Conservation (phyloP, 2,888 invertebrate species). For the Heliconius aoede region DNA sequence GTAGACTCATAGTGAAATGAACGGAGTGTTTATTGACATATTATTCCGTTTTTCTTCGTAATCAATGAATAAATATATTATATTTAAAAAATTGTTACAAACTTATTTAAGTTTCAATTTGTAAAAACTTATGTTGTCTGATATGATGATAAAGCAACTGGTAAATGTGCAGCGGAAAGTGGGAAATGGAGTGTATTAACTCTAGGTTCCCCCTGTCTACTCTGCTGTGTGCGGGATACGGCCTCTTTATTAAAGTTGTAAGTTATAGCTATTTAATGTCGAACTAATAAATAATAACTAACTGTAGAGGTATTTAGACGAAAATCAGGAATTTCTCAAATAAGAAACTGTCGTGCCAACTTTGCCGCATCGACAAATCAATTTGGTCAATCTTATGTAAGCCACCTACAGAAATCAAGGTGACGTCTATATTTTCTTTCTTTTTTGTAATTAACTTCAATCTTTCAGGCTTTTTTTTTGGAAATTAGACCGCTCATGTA, state of each 20-base stretch:
- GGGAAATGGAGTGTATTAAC: no score
- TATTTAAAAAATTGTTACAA: neutral
- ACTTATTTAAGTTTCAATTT: no score
- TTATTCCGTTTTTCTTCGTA: neutral
- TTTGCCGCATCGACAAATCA: conserved; percentile 25
- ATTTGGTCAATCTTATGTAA: conserved; percentile 18
- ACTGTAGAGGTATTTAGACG: neutral
- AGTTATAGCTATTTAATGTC: neutral
- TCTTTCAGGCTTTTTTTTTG: neutral
- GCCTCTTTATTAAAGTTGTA: no score
- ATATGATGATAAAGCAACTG: no score
- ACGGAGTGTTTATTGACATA: neutral
- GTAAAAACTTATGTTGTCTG: no score
- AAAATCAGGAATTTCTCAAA: neutral
- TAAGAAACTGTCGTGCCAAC: neutral
- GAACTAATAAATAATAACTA: neutral
- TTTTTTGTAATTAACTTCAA: neutral
- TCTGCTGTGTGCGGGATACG: no score
- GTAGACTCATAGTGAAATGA: neutral
- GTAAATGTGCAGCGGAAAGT: no score
- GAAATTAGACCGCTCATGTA: neutral
- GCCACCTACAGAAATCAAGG: conserved; percentile 7
- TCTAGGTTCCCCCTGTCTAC: no score
- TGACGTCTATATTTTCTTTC: neutral
- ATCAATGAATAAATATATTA: neutral